These are phyloP conservation scores for Cephus spinipes DNA, from an alignment of 2,888 invertebrate genomes.

Conservation along the genomic window DNA sequence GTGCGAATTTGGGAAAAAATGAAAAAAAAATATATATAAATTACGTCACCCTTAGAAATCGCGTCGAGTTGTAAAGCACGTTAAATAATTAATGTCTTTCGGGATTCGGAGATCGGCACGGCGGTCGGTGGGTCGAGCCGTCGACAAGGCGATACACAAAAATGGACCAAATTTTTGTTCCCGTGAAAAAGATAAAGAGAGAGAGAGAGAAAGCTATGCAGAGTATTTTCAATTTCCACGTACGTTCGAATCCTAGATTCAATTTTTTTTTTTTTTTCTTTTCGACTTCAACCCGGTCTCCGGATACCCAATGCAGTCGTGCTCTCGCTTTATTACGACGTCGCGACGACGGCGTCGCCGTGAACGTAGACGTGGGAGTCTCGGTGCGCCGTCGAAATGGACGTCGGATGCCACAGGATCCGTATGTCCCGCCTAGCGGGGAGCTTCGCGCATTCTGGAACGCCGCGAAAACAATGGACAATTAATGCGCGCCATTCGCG, in stretches of 20 bases:
- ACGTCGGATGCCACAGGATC: constrained; percentile 11
- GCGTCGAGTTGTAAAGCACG: background rate
- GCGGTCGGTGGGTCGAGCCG: background rate
- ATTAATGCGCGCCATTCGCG: constrained; percentile 56
- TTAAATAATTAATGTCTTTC: background rate
- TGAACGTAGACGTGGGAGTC: constrained; percentile 4
- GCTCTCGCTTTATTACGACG: constrained; percentile 37
- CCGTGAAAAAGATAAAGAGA: too few species aligned
- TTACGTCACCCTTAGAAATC: background rate
- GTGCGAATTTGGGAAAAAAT: too few species aligned
- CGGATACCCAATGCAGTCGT: constrained; percentile 28
- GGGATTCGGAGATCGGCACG: background rate
- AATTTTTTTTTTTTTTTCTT: background rate
- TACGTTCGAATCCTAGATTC: constrained; percentile 5
- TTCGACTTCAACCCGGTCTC: background rate
- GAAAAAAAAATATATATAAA: background rate
- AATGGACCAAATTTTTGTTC: background rate
- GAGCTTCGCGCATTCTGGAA: constrained; percentile 29
- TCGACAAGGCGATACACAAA: too few species aligned
- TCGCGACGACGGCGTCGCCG: constrained; percentile 8
- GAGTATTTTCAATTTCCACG: constrained; percentile 50
- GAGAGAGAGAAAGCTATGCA: constrained; percentile 34
- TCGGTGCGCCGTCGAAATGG: background rate
- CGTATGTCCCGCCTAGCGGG: constrained; percentile 10
- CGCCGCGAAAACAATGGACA: constrained; percentile 56